Base-by-base conservation (phyloP, 2,113 vertebrate genomes). In the Bos taurus region DNA sequence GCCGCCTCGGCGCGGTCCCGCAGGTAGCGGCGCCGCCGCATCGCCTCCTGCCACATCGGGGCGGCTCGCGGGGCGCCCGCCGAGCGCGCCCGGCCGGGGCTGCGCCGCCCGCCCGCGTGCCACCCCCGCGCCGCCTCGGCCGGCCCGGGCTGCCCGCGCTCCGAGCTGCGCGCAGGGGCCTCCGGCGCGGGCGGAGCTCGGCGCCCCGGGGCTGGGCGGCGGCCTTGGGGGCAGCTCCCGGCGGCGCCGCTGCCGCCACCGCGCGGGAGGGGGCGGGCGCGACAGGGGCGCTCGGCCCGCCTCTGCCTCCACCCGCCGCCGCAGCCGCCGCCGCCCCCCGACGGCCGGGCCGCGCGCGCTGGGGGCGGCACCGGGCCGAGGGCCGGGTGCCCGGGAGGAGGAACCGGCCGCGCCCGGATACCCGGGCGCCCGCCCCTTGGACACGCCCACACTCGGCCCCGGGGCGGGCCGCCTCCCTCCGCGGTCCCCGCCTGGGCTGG, bases 41-140 rank as follows among this genome's bases (percentile, higher is more conserved):
- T 99, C 98, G 99, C 99, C 93, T 99, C 99, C 92, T 98, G 99
- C 99, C 99, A 99, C 99, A 99, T 99, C 98, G 99, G 98, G 98
- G 82, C 94, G 85, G 96, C 93, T 86, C 60, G 62, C 90, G 19
- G 92, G 92, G 91, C 94, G 92, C 77, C 97, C 97, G 90, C 92
- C 84, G 91, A 86, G 97, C 88, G 90, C 95, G 82, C 89, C 94
- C 91, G 67, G 88, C 67, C 67, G 3, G 81, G 86, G 82, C 95
- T 74, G 92, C 94, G 96, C 94, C 83, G 64, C 97, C 96, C 71
- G 87, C 74, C 78, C 8, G 43, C 77, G 96, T 92, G 95, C 96
- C 94, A n/a, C 95, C 26, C 86, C 59, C 84, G 89, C 59, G 87
- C 88, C 40, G 95, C 90, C 60, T 46, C 26, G 90, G 88, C 78